Base-by-base conservation (phyloP, 1,140 invertebrate genomes). In the Pantala flavescens region DNA sequence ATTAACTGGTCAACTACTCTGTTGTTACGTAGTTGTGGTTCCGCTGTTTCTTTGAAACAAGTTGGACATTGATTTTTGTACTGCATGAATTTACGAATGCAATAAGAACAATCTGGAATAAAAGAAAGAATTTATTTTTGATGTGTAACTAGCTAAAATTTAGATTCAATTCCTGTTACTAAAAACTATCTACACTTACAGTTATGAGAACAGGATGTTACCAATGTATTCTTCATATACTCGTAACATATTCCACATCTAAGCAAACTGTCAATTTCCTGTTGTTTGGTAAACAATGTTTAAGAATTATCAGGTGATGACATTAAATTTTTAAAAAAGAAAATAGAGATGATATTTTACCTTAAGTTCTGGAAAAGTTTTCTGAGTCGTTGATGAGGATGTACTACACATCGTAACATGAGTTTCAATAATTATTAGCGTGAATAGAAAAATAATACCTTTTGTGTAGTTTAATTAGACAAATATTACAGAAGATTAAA, bases 31-130 rank as follows among this genome's bases (percentile, higher is more conserved):
- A 87, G 79, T 76, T 86, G 83, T 76, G 82, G 83, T 74, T 87
- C 86, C 75, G 82, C 83, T 49, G 82, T 82, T 78, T 84, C 82
- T 75, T 82, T 79, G 75, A 83, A 86, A 79, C 87, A 88, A 19
- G 78, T 77, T 14, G 87, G 87, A 78, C 87, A 88, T 74, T 85
- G 82, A 0, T 82, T 83, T 79, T 85, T 86, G 70, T 84, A 86
- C 74, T 83, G 82, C 71, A 88, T 80, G 77, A 84, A 86, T 71
- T 84, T 85, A 75, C 86, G 80, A 43, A 88, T 87, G 74, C 87
- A 88, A 10, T 87, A 71, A 0, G 86, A 87, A 78, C 87, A 88
- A 81, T 85, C 87, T 88, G 78, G 74, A 77, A 76, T 76, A 73
- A n/a, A n/a, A n/a, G n/a, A n/a, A n/a, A n/a, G n/a, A n/a, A n/a